Evolutionary conservation across 2,888 invertebrate species (phyloP).

Genomic region (Leucophora obtusa): DNA sequence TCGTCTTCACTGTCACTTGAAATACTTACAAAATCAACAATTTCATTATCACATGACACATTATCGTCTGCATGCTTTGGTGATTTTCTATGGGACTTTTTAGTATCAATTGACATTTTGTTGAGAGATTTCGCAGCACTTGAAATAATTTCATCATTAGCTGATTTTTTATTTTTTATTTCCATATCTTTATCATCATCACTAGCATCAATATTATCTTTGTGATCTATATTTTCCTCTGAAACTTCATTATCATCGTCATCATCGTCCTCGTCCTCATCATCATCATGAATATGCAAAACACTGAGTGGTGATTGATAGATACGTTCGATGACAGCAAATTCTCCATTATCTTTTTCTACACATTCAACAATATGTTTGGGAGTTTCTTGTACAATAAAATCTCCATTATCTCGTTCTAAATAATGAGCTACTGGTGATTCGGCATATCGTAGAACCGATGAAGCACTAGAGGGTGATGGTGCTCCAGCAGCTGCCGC

Average conservation of each 20-base stretch:
- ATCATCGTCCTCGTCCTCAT: constrained; percentile 71
- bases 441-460: constrained; percentile 76
- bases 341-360: constrained; percentile 78
- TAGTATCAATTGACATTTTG: constrained; percentile 30
- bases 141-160: constrained; percentile 1
- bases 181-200: constrained; percentile 49
- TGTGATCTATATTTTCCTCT: constrained; percentile 65
- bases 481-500: constrained; percentile 69
- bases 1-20: constrained; percentile 60
- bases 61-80: constrained; percentile 2
- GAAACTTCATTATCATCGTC: constrained; percentile 62
- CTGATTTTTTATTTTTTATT: constrained; percentile 6
- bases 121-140: not conserved
- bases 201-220: constrained; percentile 65
- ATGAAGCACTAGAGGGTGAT: constrained; percentile 72
- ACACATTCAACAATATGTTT: constrained; percentile 78
- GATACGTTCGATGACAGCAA: constrained; percentile 78
- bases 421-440: constrained; percentile 78
- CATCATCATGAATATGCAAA: constrained; percentile 76
- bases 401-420: constrained; percentile 78
- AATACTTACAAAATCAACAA: constrained; percentile 59
- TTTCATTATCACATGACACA: constrained; percentile 31
- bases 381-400: constrained; percentile 78
- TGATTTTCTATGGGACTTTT: constrained; percentile 20
- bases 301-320: constrained; percentile 78